Evolutionary conservation across 2,888 invertebrate genomes (phyloP), one percentile per base, ranked within the genome.

Genomic region (Agelastica alni): DNA sequence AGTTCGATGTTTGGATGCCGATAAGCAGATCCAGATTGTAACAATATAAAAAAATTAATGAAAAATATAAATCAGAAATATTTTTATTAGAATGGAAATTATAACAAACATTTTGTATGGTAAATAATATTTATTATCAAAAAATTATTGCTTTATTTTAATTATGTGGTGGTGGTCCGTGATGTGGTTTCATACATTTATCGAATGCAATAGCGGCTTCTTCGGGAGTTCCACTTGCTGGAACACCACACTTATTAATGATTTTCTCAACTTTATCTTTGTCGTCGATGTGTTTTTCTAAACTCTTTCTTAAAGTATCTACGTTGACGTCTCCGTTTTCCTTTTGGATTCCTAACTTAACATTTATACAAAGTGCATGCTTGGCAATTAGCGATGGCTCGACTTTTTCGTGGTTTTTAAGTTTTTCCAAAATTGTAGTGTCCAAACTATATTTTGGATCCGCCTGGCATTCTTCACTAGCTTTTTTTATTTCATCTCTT

Each of bases 401-500:
- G 10, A 49, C 49, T 30, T 44, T 42, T 42, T 56, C 51, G 10
- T 47, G 30, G 30, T 39, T 56, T 39, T 20, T 55, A n/a, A 51
- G 3, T 51, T 60, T 58, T 14, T 51, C 49, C 12, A 60, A 20
- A 17, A 58, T 28, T 6, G 6, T 4, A 13, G 12, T 22, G 22
- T 55, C 53, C n/a, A 55, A 30, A 2, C 39, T 41, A 9, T 54
- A 51, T 1, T 13, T 20, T 2, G 51, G 51, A 13, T 60, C 43
- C 3, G 37, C 31, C 13, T 58, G 54, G 41, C 60, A 60, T 28
- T 54, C 51, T 1, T 57, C 41, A 28, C 39, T 30, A 17, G 54
- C 52, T 12, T 37, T 22, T 28, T 54, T 54, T 1, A 59, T 1
- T 46, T 36, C 45, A 37, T 41, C 12, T 10, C 37, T 53, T 7